These are phyloP conservation scores for Agrenia bidenticulata DNA, from an alignment of 2,888 invertebrate genomes.

Conservation along the genomic window DNA sequence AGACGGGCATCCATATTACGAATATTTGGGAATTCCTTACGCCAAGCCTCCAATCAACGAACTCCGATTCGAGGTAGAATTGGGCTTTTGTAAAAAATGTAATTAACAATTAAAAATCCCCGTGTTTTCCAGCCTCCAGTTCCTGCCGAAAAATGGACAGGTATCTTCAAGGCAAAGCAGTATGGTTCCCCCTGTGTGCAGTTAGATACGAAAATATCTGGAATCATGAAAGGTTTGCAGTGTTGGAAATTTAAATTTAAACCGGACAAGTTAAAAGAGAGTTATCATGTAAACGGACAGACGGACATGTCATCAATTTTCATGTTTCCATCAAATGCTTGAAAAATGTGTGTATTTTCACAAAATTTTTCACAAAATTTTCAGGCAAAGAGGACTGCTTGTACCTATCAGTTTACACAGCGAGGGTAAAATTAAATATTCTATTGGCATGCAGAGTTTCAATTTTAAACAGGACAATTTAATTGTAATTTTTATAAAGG, in stretches of 20 bases:
- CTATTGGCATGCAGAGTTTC: background rate
- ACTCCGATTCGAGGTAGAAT: conserved; percentile 27
- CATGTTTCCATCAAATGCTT: no score
- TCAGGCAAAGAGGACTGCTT: conserved; percentile 50
- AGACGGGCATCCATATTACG: conserved; percentile 35
- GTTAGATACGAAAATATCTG: conserved; percentile 19
- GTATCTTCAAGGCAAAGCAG: conserved; percentile 36
- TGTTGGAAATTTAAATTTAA: no score
- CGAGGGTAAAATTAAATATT: conserved; percentile 24
- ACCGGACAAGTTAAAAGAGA: no score
- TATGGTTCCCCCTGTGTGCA: conserved; percentile 32
- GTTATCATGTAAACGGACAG: no score
- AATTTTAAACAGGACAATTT: conserved; percentile 9
- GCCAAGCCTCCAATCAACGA: conserved; percentile 23
- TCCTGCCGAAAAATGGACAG: conserved; percentile 36
- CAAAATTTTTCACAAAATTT: no score
- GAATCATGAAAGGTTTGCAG: conserved; percentile 23
- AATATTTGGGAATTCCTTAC: conserved; percentile 36
- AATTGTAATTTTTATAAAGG: conserved; percentile 20
- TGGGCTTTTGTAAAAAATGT: conserved; percentile 6
- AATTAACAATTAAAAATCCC: background rate
- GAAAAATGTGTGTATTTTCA: no score
- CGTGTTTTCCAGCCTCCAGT: conserved; percentile 38
- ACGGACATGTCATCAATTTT: no score
- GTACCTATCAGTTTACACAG: conserved; percentile 41